Conservation (phyloP, 1,140 invertebrate genomes). For the Dendrolimus punctatus region DNA sequence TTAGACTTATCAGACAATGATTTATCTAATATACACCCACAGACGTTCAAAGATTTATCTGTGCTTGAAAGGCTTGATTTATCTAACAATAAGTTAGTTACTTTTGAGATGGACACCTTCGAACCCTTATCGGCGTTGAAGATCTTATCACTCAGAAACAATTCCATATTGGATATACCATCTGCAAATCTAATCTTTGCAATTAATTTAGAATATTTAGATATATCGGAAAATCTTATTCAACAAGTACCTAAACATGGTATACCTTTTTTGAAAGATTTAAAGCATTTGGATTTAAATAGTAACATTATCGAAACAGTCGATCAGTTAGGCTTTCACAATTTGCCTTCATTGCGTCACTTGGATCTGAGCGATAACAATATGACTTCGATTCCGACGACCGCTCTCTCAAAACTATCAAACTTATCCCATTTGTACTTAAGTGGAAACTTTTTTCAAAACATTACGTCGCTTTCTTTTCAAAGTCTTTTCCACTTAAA, state of each 20-base stretch:
- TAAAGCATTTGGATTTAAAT: conserved; percentile 77
- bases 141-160: conserved; percentile 80
- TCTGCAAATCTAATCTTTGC: conserved; percentile 77
- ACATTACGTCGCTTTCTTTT: conserved; percentile 82
- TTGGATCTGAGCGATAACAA: conserved; percentile 88
- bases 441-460: conserved; percentile 82
- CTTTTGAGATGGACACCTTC: conserved; percentile 80
- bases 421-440: conserved; percentile 82
- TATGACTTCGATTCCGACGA: conserved; percentile 83
- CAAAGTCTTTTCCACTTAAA: conserved; percentile 85
- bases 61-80: conserved; percentile 82
- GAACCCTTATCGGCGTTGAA: conserved; percentile 79
- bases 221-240: conserved; percentile 82
- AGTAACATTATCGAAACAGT: conserved; percentile 82
- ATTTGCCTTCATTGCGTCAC: conserved; percentile 77
- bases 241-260: conserved; percentile 77
- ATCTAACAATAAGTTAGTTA: conserved; percentile 82
- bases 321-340: conserved; percentile 78
- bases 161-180: conserved; percentile 84
- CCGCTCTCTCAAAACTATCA: conserved; percentile 81
- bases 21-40: conserved; percentile 79
- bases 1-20: conserved; percentile 86
- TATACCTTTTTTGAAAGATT: conserved; percentile 78
- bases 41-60: conserved; percentile 81
- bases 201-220: conserved; percentile 77